A percentile compares a stretch with the other conserved stretches of the same genome.
Conservation (phyloP, 2,113 vertebrate genomes). For the Harpagus bidentatus region DNA sequence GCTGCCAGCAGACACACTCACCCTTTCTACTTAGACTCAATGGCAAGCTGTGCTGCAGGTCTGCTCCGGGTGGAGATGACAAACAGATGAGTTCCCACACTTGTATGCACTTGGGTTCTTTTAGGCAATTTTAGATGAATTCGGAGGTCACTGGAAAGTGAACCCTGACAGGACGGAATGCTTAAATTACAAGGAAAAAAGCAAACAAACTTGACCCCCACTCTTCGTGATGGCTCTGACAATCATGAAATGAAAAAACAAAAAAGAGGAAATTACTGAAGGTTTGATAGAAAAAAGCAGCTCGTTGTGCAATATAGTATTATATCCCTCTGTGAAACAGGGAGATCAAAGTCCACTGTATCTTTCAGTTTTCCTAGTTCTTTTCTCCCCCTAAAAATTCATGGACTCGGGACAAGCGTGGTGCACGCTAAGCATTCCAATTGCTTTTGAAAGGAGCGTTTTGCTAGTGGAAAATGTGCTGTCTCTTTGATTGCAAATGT, state of each 20-base stretch:
- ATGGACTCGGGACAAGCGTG: background rate
- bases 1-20: background rate
- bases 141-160: conserved; percentile 58
- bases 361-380: background rate
- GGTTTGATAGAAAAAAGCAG: background rate
- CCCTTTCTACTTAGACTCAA: background rate
- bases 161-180: conserved; percentile 43
- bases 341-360: background rate
- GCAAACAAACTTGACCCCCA: conserved; percentile 65
- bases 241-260: background rate
- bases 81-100: conserved; percentile 57
- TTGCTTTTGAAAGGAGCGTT: conserved; percentile 20
- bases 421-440: conserved; percentile 25
- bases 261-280: background rate
- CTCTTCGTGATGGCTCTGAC: background rate
- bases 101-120: conserved; percentile 36
- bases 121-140: conserved; percentile 57
- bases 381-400: conserved; percentile 5
- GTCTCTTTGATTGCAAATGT: conserved; percentile 65
- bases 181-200: conserved; percentile 66
- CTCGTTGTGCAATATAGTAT: background rate
- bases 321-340: background rate
- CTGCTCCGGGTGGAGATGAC: conserved; percentile 1
- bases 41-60: background rate
- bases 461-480: conserved; percentile 58